phyloP scores from a whole-genome alignment of 2,888 invertebrate genomes.

The Hoplodrina blanda region DNA sequence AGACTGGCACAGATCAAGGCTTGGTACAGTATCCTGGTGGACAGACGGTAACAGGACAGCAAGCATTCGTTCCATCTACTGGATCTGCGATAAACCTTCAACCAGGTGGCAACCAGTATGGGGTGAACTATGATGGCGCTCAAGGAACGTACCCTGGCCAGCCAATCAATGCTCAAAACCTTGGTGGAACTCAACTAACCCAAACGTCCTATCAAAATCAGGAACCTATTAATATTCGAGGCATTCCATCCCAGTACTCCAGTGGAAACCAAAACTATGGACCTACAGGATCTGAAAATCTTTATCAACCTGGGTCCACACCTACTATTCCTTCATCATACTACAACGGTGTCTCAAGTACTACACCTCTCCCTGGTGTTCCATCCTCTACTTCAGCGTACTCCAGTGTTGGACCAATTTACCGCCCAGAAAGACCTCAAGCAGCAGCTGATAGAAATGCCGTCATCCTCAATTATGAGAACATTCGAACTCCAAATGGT shows the following conservation, averaged over 20 bases:
- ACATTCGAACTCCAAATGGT: conserved; percentile 74
- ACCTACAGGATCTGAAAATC: conserved; percentile 14
- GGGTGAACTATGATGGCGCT: conserved; percentile 5
- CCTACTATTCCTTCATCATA: background rate
- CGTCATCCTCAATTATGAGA: conserved; percentile 77
- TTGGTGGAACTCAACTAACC: background rate
- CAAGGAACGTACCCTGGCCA: conserved; percentile 20
- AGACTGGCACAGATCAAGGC: conserved; percentile 16
- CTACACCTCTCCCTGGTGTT: conserved; percentile 13
- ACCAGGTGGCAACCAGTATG: conserved; percentile 18
- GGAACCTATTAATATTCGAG: conserved; percentile 4
- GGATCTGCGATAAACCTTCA: conserved; percentile 12
- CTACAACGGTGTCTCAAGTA: conserved; percentile 15
- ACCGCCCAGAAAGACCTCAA: conserved; percentile 72
- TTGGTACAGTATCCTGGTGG: conserved; percentile 17
- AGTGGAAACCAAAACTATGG: conserved; percentile 1
- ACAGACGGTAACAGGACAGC: conserved; percentile 18
- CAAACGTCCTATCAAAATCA: conserved; percentile 26
- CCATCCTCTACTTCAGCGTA: conserved; percentile 18
- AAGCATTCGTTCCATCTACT: conserved; percentile 8
- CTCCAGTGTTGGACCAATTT: background rate
- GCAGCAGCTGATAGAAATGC: conserved; percentile 77
- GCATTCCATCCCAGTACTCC: conserved; percentile 3
- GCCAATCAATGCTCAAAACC: conserved; percentile 5
- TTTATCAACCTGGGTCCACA: conserved; percentile 14